Base-by-base conservation (phyloP, 2,888 invertebrate genomes). In the Pelosia muscerda region DNA sequence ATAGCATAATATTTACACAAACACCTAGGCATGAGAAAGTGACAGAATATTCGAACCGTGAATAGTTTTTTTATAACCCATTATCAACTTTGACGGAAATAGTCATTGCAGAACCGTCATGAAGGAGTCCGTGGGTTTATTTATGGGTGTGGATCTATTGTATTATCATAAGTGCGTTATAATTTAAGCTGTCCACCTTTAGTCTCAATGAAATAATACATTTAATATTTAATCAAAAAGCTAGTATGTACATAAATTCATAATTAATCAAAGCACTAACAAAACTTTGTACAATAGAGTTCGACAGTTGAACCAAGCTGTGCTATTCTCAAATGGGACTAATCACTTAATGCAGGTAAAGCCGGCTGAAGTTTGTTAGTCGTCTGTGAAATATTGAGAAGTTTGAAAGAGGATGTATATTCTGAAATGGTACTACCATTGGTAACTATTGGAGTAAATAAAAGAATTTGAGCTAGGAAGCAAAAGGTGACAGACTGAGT, bases 281-380 rank as follows among this genome's bases (percentile, higher is more conserved):
- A 72, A 84, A 82, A 83, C 81, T 87, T 84, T 77, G 75, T 77
- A 81, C 81, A 87, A 84, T 82, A 82, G 82, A 82, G 77, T 81
- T 81, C 80, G 79, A 75, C 80, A 83, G 81, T 82, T 82, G 80
- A 81, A 71, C 78, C 83, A 85, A 86, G 87, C 89, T 92, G 92
- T 92, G 92, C 87, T 87, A 82, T 88, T 91, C 86, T 73, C 92
- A 92, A 92, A 93, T 92, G 92, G 89, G 86, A 92, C 92, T 92
- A 93, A 93, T 93, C 92, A 92, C 92, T 92, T 92, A 92, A 91
- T 88, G 89, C 92, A 91, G 90, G 91, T 90, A 85, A 86, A 80
- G 71, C 69, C 75, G 66, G 75, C 65, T 57, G 74, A 86, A 88
- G 85, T 90, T 87, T 85, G 79, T 80, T 78, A 81, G 79, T 76